These are phyloP conservation scores for Paguma larvata DNA, from an alignment of 2,797 vertebrate genomes.

Conservation along the genomic window DNA sequence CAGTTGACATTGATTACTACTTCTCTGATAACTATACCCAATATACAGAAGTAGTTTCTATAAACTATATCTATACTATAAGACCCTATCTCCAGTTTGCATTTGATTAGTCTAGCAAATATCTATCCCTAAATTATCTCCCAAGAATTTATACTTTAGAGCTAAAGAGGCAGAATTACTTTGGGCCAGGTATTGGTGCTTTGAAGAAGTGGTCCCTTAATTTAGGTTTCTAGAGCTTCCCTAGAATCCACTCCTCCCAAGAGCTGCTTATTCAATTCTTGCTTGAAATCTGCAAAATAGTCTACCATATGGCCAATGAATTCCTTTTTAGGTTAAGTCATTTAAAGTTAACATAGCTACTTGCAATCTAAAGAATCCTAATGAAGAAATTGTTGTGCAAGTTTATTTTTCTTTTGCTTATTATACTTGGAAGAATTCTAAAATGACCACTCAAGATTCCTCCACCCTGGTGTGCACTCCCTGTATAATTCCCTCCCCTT, in stretches of 20 bases:
- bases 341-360: conserved; percentile 1
- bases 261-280: neutral
- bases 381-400: neutral
- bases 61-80: neutral
- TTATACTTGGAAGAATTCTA: conserved; percentile 3
- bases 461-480: neutral
- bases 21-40: neutral
- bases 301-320: neutral
- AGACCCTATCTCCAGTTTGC: neutral
- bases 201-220: neutral
- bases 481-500: neutral
- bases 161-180: neutral
- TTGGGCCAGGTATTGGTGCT: neutral
- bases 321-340: neutral
- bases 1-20: neutral
- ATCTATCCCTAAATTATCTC: neutral
- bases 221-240: neutral
- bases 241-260: neutral
- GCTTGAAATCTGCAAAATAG: conserved; percentile 16
- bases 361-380: conserved; percentile 25
- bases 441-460: neutral
- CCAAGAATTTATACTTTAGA: conserved; percentile 8
- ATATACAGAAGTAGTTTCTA: neutral
- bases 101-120: neutral
- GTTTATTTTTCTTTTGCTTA: conserved; percentile 4